These are phyloP conservation scores for Prietella phreatophila DNA, from an alignment of 2,113 vertebrate species.

Conservation along the genomic window DNA sequence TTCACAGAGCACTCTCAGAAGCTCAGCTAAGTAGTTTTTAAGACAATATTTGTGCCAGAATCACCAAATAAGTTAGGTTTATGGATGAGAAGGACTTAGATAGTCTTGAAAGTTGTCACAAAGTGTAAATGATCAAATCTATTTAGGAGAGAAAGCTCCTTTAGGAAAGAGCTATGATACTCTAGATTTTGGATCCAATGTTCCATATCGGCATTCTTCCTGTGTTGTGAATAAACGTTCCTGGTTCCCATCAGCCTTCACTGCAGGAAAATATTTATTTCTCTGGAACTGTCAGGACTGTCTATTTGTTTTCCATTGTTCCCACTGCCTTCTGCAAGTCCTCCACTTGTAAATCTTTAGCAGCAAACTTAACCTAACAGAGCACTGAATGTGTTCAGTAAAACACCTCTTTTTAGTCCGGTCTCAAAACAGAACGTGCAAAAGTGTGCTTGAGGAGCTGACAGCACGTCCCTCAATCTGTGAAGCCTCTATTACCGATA, in stretches of 20 bases:
- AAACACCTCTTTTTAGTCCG: constrained; percentile 37
- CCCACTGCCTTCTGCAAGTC: constrained; percentile 6
- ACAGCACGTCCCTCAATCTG: constrained; percentile 37
- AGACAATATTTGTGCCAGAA: constrained; percentile 29
- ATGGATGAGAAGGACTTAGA: constrained; percentile 23
- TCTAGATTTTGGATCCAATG: background rate
- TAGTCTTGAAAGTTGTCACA: constrained; percentile 28
- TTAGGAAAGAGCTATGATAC: background rate
- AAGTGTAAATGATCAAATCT: background rate
- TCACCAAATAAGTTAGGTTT: constrained; percentile 28
- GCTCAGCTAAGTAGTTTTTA: constrained; percentile 41
- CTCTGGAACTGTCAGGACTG: background rate
- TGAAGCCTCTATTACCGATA: constrained; percentile 44
- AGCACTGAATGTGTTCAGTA: constrained; percentile 2
- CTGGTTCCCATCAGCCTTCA: background rate
- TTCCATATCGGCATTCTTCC: background rate
- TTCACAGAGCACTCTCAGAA: constrained; percentile 35
- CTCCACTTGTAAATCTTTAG: constrained; percentile 23
- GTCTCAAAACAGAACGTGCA: constrained; percentile 8
- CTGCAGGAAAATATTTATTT: background rate
- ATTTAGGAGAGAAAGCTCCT: constrained; percentile 5
- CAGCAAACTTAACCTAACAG: constrained; percentile 31
- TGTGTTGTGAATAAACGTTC: background rate
- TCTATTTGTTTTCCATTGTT: constrained; percentile 24
- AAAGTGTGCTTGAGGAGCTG: constrained; percentile 30